Evolutionary conservation across 2,113 vertebrate species (phyloP).

Genomic region (Anhinga rufa): DNA sequence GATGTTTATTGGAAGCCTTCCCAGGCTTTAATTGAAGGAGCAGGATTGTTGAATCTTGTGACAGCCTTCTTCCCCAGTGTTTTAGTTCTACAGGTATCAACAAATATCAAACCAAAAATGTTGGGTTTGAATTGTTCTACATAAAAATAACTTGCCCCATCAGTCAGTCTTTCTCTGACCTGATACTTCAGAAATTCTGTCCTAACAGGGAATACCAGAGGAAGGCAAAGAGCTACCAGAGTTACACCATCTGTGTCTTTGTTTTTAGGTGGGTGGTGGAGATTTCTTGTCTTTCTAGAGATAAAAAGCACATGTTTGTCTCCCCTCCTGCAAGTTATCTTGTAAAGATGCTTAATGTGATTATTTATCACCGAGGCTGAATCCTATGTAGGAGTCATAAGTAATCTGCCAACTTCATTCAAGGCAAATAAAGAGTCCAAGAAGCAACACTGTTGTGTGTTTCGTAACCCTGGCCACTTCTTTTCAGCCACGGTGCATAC

Average conservation of each 20-base stretch:
- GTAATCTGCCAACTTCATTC: neutral
- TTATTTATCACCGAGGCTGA: neutral
- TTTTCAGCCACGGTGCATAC: constrained; percentile 6
- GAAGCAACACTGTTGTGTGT: neutral
- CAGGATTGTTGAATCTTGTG: constrained; percentile 20
- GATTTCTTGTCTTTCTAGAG: neutral
- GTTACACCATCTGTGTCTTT: neutral
- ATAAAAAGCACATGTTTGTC: neutral
- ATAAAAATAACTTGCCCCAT: neutral
- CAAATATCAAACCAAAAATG: constrained; percentile 1
- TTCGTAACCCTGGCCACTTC: constrained; percentile 16
- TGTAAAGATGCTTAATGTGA: neutral
- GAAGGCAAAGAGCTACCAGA: neutral
- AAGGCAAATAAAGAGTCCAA: neutral
- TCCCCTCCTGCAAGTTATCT: neutral
- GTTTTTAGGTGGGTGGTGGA: neutral
- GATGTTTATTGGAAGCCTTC: constrained; percentile 49
- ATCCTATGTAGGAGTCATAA: neutral
- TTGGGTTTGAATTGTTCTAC: neutral
- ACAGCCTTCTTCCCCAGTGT: constrained; percentile 20
- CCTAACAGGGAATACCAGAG: neutral
- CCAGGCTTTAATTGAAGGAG: constrained; percentile 23
- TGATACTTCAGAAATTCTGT: neutral
- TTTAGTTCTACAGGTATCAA: constrained; percentile 33
- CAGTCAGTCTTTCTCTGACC: neutral